Evolutionary conservation across 2,797 vertebrate genomes (phyloP).

Genomic region (Diglossa cyanea): DNA sequence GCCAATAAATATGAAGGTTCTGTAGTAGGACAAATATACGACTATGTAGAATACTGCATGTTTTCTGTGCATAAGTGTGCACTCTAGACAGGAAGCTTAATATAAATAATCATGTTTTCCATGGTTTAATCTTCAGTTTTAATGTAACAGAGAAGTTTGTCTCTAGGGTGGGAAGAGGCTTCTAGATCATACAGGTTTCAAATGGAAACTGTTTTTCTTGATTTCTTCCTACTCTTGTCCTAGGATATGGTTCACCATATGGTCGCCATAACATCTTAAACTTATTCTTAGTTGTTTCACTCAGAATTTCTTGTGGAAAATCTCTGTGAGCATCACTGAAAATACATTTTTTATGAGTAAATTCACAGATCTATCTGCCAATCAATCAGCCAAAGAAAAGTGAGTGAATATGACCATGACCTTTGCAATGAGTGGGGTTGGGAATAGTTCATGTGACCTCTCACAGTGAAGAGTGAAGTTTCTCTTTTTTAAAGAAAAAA

Average conservation of each 20-base stretch:
- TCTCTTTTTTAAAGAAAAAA: neutral
- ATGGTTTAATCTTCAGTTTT: neutral
- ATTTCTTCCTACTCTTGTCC: neutral
- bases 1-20: neutral
- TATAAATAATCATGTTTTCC: neutral
- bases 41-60: neutral
- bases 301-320: neutral
- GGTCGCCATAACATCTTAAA: neutral
- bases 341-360: neutral
- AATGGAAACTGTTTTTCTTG: neutral
- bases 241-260: neutral
- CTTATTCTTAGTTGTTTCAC: neutral
- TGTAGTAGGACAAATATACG: neutral
- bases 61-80: neutral
- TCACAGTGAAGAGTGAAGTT: neutral
- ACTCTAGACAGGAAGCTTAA: neutral
- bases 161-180: neutral
- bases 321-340: neutral
- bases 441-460: rapidly evolving
- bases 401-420: neutral
- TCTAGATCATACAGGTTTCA: neutral
- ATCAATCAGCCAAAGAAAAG: neutral
- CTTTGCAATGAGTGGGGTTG: neutral
- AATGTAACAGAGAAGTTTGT: neutral
- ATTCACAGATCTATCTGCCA: neutral